phyloP scores from a whole-genome alignment of 1,140 invertebrate genomes.

The Zaprionus taronus region DNA sequence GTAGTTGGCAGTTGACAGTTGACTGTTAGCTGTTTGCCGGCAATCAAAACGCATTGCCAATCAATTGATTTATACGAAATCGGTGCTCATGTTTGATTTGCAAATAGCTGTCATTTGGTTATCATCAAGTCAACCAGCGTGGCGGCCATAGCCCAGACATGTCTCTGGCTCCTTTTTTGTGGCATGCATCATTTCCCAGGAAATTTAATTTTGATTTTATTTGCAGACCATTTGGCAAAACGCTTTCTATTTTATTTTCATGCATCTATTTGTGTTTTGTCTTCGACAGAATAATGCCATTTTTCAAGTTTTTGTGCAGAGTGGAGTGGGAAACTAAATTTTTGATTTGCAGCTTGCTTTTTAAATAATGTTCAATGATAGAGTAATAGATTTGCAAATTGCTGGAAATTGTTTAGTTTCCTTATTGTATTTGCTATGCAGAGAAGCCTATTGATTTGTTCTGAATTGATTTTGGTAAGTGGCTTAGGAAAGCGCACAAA shows the following conservation, averaged over 20 bases:
- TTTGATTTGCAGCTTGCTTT: not conserved
- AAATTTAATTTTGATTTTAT: conserved; percentile 25
- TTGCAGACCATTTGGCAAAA: not conserved
- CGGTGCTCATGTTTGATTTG: conserved; percentile 63
- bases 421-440: not conserved
- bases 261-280: conserved; percentile 8
- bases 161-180: conserved; percentile 22
- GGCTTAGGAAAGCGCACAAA: not conserved
- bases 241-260: conserved; percentile 6
- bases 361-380: not conserved
- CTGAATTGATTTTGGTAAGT: not conserved
- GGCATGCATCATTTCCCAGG: conserved; percentile 4
- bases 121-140: conserved; percentile 62
- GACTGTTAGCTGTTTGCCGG: conserved; percentile 43
- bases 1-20: conserved; percentile 1
- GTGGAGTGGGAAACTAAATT: not conserved
- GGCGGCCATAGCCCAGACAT: conserved; percentile 41
- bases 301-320: not conserved
- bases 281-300: conserved; percentile 6
- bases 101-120: conserved; percentile 73
- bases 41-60: conserved; percentile 80
- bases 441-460: not conserved
- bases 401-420: not conserved
- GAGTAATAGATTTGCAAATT: not conserved
- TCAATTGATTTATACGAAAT: conserved; percentile 76